phyloP scores from a whole-genome alignment of 2,113 vertebrate species.

The Apeltes quadracus region DNA sequence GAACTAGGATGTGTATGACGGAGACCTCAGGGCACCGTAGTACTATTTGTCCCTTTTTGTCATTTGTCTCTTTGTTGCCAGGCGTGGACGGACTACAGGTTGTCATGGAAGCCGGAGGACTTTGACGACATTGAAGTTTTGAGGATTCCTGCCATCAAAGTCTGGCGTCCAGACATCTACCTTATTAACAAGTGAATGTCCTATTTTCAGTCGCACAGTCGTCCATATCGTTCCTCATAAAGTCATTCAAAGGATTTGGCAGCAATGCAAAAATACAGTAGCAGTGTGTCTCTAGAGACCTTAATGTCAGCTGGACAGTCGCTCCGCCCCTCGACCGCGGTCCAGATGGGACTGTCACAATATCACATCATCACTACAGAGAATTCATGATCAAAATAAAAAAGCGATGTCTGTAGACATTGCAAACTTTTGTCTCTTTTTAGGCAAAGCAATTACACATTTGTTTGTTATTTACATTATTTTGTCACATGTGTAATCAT shows the following conservation, averaged over 20 bases:
- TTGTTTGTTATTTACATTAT: not conserved
- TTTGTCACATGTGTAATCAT: not conserved
- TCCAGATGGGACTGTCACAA: not conserved
- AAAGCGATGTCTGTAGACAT: not conserved
- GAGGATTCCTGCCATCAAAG: slow-evolving; percentile 78
- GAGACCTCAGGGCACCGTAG: not conserved
- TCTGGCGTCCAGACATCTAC: slow-evolving; percentile 91
- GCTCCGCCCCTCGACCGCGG: not conserved
- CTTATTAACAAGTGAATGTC: slow-evolving; percentile 88
- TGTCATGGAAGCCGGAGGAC: slow-evolving; percentile 84
- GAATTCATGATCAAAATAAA: not conserved
- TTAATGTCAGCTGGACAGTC: not conserved
- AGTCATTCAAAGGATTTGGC: not conserved
- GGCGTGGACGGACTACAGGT: slow-evolving; percentile 88
- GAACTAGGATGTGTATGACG: slow-evolving; percentile 15
- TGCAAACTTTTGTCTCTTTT: not conserved
- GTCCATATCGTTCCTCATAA: not conserved
- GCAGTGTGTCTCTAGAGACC: not conserved
- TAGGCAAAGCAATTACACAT: not conserved
- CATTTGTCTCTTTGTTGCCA: slow-evolving; percentile 36
- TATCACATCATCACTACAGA: not conserved
- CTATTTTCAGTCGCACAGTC: not conserved
- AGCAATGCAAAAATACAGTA: not conserved
- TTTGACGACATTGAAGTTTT: slow-evolving; percentile 82
- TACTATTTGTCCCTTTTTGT: not conserved